Evolutionary conservation across 2,797 vertebrate species (phyloP), one percentile per base, ranked within the genome.

Genomic region (Hippocampus kuda): DNA sequence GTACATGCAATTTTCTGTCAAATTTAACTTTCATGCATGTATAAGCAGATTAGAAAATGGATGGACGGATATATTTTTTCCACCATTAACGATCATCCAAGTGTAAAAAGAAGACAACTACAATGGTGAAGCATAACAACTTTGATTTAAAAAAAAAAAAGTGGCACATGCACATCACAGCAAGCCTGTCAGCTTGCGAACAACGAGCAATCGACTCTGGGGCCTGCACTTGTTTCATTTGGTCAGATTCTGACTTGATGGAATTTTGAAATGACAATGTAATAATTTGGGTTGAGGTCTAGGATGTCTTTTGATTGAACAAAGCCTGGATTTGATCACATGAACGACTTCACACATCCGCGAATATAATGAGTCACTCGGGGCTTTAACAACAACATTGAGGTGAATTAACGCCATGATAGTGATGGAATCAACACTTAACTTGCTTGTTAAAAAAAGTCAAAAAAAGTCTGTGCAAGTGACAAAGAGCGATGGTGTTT

Each of bases 381-480:
- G 2, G n/a, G 62, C 24, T 65, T 64, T 44, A 6, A 64, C 13
- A 57, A 27, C 24, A 59, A 27, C 24, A 65, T 10, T 20, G 44
- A 26, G 24, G 13, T 27, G 15, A 46, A 27, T 65, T 65, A 24
- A 27, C 8, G 15, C 10, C 49, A 67, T 24, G 12, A 11, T 56
- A 24, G 16, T 61, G 27, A 30, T 67, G 12, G 4, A 65, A 46
- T 44, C 56, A 56, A 67, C 27, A 56, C 64, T 79, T 79, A 72
- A 83, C 48, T 70, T 71, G 57, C 42, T 27, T 54, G 65, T 65
- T 65, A 61, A 51, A 57, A 68, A 73, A 66, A 75, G 27, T 27
- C 27, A 27, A 10, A 68, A 71, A 84, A 88, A 81, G 87, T 87
- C 82, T 74, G 77, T 79, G 79, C 86, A 87, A 77, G 81, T 81